Conservation (phyloP, 2,797 vertebrate genomes). For the Benthosema pterotum region DNA sequence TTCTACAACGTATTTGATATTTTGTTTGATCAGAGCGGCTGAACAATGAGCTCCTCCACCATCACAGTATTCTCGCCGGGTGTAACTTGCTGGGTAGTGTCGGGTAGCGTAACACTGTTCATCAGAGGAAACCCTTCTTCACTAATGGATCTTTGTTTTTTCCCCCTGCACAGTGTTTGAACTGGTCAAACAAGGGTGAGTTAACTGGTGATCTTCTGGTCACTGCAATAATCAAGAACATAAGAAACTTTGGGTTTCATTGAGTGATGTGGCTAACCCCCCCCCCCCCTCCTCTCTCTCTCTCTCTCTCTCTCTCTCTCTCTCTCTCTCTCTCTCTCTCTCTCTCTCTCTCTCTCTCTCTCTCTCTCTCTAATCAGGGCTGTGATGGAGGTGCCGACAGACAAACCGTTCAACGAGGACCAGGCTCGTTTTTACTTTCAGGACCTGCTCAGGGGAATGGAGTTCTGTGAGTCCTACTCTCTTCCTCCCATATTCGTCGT, state of each 20-base stretch:
- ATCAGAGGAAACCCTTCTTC: conserved; percentile 19
- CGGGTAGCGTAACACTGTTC: too few species aligned
- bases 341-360: too few species aligned
- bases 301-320: too few species aligned
- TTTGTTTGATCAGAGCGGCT: too few species aligned
- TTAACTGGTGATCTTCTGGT: conserved; percentile 39
- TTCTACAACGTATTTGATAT: too few species aligned
- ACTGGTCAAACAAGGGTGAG: conserved; percentile 97
- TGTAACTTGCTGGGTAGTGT: too few species aligned
- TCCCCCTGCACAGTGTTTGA: conserved; percentile 90
- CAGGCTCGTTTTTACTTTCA: conserved; percentile 98
- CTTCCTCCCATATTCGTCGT: background rate
- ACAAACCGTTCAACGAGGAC: conserved; percentile 92
- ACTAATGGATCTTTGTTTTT: conserved; percentile 46
- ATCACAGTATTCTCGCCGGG: too few species aligned
- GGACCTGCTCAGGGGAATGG: conserved; percentile 96
- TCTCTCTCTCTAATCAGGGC: too few species aligned
- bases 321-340: too few species aligned
- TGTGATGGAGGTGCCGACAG: conserved; percentile 96
- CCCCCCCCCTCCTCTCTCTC: too few species aligned
- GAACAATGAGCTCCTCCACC: too few species aligned
- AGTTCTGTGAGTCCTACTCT: conserved; percentile 87
- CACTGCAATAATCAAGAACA: conserved; percentile 10
- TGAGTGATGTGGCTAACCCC: conserved; percentile 47
- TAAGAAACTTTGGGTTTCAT: conserved; percentile 45